phyloP scores from a whole-genome alignment of 2,797 vertebrate species.

The Hypotaenidia philippensis region DNA sequence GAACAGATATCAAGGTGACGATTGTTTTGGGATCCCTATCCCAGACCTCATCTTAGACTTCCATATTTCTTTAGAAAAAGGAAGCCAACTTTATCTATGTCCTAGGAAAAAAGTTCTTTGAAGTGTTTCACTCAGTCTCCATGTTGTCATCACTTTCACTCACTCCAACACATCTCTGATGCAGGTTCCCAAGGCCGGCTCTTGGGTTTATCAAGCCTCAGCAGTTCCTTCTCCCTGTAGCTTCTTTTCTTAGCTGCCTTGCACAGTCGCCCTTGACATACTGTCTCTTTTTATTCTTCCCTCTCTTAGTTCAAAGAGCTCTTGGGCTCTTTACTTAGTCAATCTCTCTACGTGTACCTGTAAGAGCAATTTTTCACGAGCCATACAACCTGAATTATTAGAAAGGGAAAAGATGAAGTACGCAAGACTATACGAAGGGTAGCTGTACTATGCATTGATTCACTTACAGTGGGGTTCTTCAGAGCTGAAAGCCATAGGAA shows the following conservation, averaged over 20 bases:
- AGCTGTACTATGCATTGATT: not conserved
- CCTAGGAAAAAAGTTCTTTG: not conserved
- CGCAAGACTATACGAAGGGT: not conserved
- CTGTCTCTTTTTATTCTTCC: not conserved
- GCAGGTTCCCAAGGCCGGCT: not conserved
- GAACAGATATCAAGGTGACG: not conserved
- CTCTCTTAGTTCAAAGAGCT: not conserved
- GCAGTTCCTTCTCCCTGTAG: not conserved
- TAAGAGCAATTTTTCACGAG: not conserved
- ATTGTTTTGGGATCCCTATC: not conserved
- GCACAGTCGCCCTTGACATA: not conserved
- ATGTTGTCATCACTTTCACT: not conserved
- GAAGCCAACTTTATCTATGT: not conserved
- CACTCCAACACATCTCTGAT: not conserved
- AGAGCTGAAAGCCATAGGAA: not conserved
- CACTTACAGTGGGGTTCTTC: not conserved
- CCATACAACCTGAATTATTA: not conserved
- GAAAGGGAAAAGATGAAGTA: not conserved
- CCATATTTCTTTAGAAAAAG: not conserved
- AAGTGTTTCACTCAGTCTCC: not conserved
- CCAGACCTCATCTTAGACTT: not conserved
- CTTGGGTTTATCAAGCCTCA: not conserved
- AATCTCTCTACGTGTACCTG: not conserved
- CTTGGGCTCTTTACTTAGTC: not conserved
- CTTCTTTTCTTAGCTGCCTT: not conserved